Percentiles rank a stretch among this genome's conserved stretches.
These are phyloP conservation scores for Tachuris rubrigastra DNA, from an alignment of 2,113 vertebrate genomes.

Conservation along the genomic window DNA sequence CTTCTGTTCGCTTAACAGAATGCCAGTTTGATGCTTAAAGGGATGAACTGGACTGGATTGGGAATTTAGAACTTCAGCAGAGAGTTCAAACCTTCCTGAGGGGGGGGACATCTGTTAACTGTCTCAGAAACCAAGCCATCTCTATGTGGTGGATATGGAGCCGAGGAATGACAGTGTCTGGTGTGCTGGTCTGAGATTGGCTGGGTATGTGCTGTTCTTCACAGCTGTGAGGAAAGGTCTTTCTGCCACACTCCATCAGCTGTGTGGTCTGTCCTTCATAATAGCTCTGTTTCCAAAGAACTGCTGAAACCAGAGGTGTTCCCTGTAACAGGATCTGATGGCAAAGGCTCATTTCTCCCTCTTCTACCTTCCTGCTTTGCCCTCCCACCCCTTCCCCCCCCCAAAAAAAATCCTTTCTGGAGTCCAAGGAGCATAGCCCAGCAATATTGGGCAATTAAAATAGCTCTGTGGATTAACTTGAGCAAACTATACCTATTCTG, in stretches of 20 bases:
- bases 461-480: background rate
- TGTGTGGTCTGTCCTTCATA: background rate
- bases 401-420: background rate
- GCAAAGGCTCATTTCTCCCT: background rate
- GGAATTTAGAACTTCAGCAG: background rate
- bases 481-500: background rate
- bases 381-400: background rate
- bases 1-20: background rate
- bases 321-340: background rate
- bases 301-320: background rate
- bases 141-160: background rate
- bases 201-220: background rate
- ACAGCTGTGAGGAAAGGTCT: background rate
- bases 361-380: background rate
- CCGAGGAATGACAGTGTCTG: background rate
- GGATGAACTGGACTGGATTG: background rate
- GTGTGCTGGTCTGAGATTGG: background rate
- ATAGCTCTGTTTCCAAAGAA: background rate
- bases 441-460: background rate
- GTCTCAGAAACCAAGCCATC: background rate
- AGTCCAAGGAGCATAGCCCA: background rate
- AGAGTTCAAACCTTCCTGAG: background rate
- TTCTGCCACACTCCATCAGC: background rate
- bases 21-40: background rate
- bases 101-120: background rate